These are phyloP conservation scores for Drosophila falleni DNA, from an alignment of 2,888 invertebrate genomes.

Conservation along the genomic window DNA sequence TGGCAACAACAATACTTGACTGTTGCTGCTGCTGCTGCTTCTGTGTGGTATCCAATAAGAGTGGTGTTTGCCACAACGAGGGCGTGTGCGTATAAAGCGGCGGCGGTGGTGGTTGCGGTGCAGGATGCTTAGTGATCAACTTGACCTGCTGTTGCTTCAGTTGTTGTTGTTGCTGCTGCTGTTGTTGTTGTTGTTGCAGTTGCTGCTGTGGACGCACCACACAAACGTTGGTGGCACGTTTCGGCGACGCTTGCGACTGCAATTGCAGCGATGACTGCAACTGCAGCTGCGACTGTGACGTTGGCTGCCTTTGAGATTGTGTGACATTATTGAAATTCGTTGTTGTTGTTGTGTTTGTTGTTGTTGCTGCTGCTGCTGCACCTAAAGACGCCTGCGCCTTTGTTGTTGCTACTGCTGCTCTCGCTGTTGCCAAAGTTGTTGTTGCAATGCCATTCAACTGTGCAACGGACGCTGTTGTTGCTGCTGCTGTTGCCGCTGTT, in stretches of 20 bases:
- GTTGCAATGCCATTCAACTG: constrained; percentile 63
- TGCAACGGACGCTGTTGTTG: constrained; percentile 42
- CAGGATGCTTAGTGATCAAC: constrained; percentile 36
- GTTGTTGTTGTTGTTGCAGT: constrained; percentile 69
- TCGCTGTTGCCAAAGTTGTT: constrained; percentile 38
- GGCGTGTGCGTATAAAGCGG: constrained; percentile 78
- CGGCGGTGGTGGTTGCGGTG: constrained; percentile 68
- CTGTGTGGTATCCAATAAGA: constrained; percentile 75
- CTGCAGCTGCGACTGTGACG: constrained; percentile 58
- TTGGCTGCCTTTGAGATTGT: constrained; percentile 76
- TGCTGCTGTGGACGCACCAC: constrained; percentile 82
- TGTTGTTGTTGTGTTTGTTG: constrained; percentile 49
- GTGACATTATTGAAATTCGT: constrained; percentile 80
- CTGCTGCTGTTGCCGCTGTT: constrained; percentile 26
- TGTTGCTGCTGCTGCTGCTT: constrained; percentile 53
- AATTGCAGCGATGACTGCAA: constrained; percentile 64
- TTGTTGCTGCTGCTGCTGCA: constrained; percentile 42
- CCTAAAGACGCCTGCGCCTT: constrained; percentile 80
- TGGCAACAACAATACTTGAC: constrained; percentile 36
- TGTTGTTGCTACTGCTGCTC: constrained; percentile 51
- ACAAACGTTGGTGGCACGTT: constrained; percentile 77
- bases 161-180: constrained; percentile 57
- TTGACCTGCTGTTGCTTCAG: constrained; percentile 61
- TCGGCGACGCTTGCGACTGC: constrained; percentile 66
- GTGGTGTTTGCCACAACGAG: constrained; percentile 83